Base-by-base conservation (phyloP, 2,113 vertebrate species). In the Chlorodrepanis virens region DNA sequence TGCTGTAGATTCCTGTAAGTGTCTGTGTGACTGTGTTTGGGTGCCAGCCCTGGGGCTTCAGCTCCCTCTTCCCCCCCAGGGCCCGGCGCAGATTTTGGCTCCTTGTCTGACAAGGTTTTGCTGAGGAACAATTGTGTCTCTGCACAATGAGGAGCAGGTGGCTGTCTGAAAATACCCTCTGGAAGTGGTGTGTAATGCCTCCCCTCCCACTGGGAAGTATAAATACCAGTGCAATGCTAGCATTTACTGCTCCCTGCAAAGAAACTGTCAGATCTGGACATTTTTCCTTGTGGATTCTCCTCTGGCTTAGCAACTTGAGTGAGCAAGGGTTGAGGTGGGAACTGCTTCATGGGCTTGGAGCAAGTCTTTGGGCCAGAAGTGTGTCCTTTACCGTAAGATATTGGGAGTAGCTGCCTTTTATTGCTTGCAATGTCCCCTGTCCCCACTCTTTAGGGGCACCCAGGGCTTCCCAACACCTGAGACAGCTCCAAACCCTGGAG, bases 161-260 rank as follows among this genome's bases (percentile, higher is more conserved):
- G 95, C 91, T 95, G 86, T 88, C 96, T 95, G 95, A 96, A 96
- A 97, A 97, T 94, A 96, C 92, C 74, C 95, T 31, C 82, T 96
- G 94, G 84, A 94, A 97, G 74, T 68, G 56, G 80, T 94, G 85
- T 95, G 87, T 93, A 83, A 89, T 96, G 89, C 93, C 93, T 96
- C 75, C 77, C 89, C 84, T 96, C 92, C 96, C 85, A 91, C 95
- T 76, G 91, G 64, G 89, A 92, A 52, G 91, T 97, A 97, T 92
- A 95, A 94, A 96, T 97, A 97, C 42, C 89, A 1, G 67, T 35
- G 28, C 59, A 83, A 59, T 81, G 75, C 83, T 45, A 59, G 85
- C 42, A 6, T 69, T 93, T 84, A 50, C 94, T 94, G 87, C 76
- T 95, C 71, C 72, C 52, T 96, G 95, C 86, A 83, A 89, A 89